Evolutionary conservation across 2,888 invertebrate species (phyloP).

Genomic region (Campoplex capitator): DNA sequence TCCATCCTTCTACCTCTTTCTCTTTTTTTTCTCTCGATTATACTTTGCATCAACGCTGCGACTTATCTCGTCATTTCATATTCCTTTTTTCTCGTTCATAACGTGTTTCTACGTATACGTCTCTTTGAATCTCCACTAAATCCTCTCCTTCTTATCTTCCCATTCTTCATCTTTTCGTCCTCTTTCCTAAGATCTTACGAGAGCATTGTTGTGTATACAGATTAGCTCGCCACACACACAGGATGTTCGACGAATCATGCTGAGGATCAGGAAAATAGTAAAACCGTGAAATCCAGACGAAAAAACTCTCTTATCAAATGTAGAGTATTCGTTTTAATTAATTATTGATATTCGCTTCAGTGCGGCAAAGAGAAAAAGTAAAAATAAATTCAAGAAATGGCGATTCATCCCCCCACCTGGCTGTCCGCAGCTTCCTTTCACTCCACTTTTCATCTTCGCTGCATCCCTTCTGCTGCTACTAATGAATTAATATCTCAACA

Average conservation of each 20-base stretch:
- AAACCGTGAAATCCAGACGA: not conserved
- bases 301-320: not conserved
- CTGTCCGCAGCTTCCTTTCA: too few relatives aligned
- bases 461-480: not conserved
- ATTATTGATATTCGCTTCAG: not conserved
- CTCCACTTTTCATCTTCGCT: not conserved
- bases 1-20: conserved; percentile 30
- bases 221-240: not conserved
- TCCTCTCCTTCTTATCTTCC: conserved; percentile 15
- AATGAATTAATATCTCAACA: not conserved
- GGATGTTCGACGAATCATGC: not conserved
- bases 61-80: conserved; percentile 21
- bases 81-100: conserved; percentile 37
- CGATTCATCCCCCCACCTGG: too few relatives aligned
- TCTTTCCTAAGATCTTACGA: conserved; percentile 8
- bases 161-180: conserved; percentile 52
- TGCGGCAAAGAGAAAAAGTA: not conserved
- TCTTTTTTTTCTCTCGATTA: not conserved
- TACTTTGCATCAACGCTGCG: conserved; percentile 10
- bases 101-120: conserved; percentile 42
- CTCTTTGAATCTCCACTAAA: conserved; percentile 51
- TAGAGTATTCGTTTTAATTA: not conserved
- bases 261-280: not conserved
- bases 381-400: not conserved
- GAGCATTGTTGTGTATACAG: not conserved